These are phyloP conservation scores for Eristalinus sepulchralis DNA, from an alignment of 2,888 invertebrate genomes.

Conservation along the genomic window DNA sequence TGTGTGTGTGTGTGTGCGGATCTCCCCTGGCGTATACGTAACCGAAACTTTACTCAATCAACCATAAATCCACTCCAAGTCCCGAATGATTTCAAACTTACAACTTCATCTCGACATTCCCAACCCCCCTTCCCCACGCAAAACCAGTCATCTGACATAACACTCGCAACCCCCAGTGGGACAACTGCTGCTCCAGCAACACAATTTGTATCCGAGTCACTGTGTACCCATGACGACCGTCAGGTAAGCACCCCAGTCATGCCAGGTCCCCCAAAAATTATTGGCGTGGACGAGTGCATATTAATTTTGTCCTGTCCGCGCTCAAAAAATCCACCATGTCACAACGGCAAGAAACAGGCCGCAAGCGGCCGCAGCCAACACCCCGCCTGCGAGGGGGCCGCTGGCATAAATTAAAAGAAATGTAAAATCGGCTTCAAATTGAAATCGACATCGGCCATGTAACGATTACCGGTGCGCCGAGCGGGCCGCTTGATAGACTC, in stretches of 20 bases:
- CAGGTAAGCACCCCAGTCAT: not conserved
- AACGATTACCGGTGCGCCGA: slow-evolving; percentile 41
- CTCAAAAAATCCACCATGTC: slow-evolving; percentile 36
- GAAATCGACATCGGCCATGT: slow-evolving; percentile 60
- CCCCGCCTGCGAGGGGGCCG: slow-evolving; percentile 29
- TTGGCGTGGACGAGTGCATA: slow-evolving; percentile 39
- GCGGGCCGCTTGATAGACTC: slow-evolving; percentile 7
- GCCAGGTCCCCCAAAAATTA: slow-evolving; percentile 31
- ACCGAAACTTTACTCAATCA: slow-evolving; percentile 8
- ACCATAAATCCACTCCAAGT: slow-evolving; percentile 44
- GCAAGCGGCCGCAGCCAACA: slow-evolving; percentile 16
- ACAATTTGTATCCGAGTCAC: slow-evolving; percentile 40
- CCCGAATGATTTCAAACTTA: slow-evolving; percentile 30
- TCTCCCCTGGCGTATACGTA: slow-evolving; percentile 49
- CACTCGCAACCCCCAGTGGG: not conserved
- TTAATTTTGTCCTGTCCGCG: slow-evolving; percentile 34
- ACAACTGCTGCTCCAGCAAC: not conserved
- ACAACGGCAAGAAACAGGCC: slow-evolving; percentile 45
- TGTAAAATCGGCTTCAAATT: slow-evolving; percentile 69
- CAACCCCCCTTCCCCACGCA: too few species aligned
- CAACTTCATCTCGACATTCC: slow-evolving; percentile 25
- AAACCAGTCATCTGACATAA: slow-evolving; percentile 5
- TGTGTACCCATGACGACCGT: not conserved
- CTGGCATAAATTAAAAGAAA: slow-evolving; percentile 65
- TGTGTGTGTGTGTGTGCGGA: not conserved